Base-by-base conservation (phyloP, 2,797 vertebrate genomes). In the Apodemus agrarius region DNA sequence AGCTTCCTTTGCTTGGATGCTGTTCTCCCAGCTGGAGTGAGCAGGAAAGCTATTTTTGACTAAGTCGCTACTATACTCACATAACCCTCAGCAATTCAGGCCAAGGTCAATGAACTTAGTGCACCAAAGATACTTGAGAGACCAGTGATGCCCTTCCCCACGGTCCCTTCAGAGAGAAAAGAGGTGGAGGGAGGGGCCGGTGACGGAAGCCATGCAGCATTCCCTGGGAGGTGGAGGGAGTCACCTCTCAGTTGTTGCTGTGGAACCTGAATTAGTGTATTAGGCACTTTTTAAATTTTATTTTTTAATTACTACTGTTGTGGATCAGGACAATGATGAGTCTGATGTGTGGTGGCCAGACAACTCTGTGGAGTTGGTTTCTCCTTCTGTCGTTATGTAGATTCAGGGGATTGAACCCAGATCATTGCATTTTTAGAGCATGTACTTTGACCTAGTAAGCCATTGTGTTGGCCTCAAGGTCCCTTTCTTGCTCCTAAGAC, bases 11-110 rank as follows among this genome's bases (percentile, higher is more conserved):
- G 2, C 90, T 85, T 89, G 92, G 95, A 94, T 95, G 94, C 92
- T 76, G 67, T 90, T 95, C 92, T 92, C 81, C 85, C 63, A 86
- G 84, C 95, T 96, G 85, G 21, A 95, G 96, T 97, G 94, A 97
- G 96, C 96, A 93, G 8, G 89, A 90, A 40, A 97, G 97, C 94
- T 96, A 97, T 97, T 97, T 98, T 96, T 97, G 97, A 97, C 96
- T 90, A 91, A 97, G 97, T 96, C 96, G 96, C 90, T 95, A 96
- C 96, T 97, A 97, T 90, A 95, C 95, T 96, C 96, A 94, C 67
- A 95, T 90, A 96, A 96, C 96, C 87, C 90, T 93, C 40, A 81
- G 93, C 0, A 31, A 97, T 92, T 90, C 91, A 85, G 96, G 84
- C 88, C 95, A 67, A 49, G 90, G 80, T 84, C 96, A 94, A 72